Evolutionary conservation across 1,140 invertebrate species (phyloP).

Genomic region (Drosophila baimaii): DNA sequence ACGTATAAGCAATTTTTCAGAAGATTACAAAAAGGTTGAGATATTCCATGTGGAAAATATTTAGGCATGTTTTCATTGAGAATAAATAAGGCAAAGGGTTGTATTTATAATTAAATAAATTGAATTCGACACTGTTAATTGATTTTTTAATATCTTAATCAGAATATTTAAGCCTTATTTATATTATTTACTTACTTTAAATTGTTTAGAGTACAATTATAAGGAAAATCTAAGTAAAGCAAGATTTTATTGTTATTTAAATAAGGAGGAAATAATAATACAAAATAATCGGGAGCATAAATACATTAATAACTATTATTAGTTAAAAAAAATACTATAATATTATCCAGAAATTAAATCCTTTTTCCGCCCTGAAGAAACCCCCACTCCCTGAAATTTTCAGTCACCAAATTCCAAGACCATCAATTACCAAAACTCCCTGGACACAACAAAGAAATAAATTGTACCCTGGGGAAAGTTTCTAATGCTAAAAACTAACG

Average conservation of each 20-base stretch:
- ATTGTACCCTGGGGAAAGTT: constrained; percentile 13
- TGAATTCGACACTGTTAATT: no score
- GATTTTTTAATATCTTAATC: not conserved
- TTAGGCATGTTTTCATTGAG: not conserved
- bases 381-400: not conserved
- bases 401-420: not conserved
- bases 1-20: constrained; percentile 41
- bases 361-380: not conserved
- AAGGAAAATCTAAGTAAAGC: no score
- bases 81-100: constrained; percentile 1
- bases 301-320: no score
- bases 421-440: not conserved
- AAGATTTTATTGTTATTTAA: no score
- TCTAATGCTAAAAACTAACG: not conserved
- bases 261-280: no score
- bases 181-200: not conserved
- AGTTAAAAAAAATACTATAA: not conserved
- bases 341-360: not conserved
- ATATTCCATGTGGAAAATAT: constrained; percentile 7
- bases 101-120: not conserved
- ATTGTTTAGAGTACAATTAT: no score
- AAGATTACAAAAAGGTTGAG: constrained; percentile 30
- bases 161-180: not conserved
- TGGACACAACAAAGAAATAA: not conserved
- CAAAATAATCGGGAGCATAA: no score